These are phyloP conservation scores for Limnephilus marmoratus DNA, from an alignment of 2,888 invertebrate genomes.

Conservation along the genomic window DNA sequence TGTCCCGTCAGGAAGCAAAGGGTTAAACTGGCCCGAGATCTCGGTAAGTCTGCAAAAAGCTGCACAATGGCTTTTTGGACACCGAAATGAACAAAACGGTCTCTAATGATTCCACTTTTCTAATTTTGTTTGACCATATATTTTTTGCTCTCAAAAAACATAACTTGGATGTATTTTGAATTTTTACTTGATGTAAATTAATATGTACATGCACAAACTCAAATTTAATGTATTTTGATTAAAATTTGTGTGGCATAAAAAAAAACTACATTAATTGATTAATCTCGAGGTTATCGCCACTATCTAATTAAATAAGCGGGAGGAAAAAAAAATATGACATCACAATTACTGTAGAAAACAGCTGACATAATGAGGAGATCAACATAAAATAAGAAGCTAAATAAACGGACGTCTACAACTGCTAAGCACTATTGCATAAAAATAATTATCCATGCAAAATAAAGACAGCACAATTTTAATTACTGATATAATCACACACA, in stretches of 20 bases:
- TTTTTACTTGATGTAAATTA: not conserved
- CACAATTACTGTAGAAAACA: not conserved
- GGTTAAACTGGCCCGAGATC: not conserved
- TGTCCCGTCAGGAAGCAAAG: too few species aligned
- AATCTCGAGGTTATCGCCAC: not conserved
- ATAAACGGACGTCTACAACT: not conserved
- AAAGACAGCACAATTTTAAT: not conserved
- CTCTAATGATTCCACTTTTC: not conserved
- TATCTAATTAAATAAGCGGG: not conserved
- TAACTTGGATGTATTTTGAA: not conserved
- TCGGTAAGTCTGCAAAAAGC: not conserved
- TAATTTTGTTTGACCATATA: not conserved
- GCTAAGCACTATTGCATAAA: not conserved
- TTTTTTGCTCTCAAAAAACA: not conserved
- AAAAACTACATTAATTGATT: not conserved
- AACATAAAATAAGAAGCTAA: not conserved
- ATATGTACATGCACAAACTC: not conserved
- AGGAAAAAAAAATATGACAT: conserved; percentile 4
- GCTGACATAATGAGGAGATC: not conserved
- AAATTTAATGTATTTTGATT: too few species aligned
- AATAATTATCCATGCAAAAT: not conserved
- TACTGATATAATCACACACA: not conserved
- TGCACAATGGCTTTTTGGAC: not conserved
- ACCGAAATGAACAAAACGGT: not conserved
- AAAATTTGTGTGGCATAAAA: too few species aligned